Evolutionary conservation across 2,797 vertebrate genomes (phyloP), one percentile per base, ranked within the genome.

Genomic region (Cygnus olor): DNA sequence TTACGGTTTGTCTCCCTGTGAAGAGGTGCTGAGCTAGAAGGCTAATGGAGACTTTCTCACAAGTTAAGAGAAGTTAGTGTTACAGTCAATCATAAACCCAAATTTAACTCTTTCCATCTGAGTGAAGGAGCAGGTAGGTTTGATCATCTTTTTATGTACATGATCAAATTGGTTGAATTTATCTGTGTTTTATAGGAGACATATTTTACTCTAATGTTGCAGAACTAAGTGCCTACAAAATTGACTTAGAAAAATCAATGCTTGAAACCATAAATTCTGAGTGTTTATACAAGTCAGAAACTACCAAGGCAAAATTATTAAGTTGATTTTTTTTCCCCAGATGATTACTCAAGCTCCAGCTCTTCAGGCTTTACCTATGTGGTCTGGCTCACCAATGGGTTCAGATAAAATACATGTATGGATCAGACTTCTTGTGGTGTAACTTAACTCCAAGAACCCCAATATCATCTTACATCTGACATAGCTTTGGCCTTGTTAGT

Each of bases 171-270:
- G 0, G 13, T 32, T 90, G 49, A 78, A 74, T 88, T 94, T 54
- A 14, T 83, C 76, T 54, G n/a, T 65, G 17, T 82, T 71, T 90
- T 47, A 69, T 22, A 47, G 71, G 32, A 91, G 38, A 80, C 82
- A 51, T 21, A 36, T n/a, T 74, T 86, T 84, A 28, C 44, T 82
- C 25, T 82, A 74, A 65, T n/a, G 40, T 57, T 94, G 78, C 83
- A 96, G 78, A 94, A 94, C 53, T 64, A 91, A 90, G 27, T 53
- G 90, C 34, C 34, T 89, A 72, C 30, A 69, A 90, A 88, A 58
- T 34, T 0, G 17, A 88, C 57, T 83, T 72, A 47, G 27, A 92
- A 87, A 85, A 89, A 92, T 65, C 45, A 56, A 38, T 69, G 18
- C 24, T 89, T 72, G n/a, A 80, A 88, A 38, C n/a, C 1, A 1